Base-by-base conservation (phyloP, 2,113 vertebrate species). In the Tachysurus fulvidraco region DNA sequence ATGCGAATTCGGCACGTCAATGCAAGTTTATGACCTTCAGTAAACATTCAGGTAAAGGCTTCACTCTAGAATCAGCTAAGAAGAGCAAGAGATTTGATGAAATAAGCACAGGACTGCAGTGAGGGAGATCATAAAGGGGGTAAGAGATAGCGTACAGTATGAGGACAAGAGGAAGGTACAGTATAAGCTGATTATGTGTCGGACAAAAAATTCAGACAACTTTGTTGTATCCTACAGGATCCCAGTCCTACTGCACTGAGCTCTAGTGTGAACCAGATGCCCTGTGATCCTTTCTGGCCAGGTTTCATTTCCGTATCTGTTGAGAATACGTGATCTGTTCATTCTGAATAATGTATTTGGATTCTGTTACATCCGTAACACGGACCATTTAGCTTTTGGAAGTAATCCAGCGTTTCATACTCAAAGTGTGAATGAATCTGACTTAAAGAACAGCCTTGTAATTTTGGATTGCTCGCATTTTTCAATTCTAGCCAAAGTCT, bases 21-120 rank as follows among this genome's bases (percentile, higher is more conserved):
- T 57, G 55, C 55, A 13, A 82, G 87, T 54, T 86, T 80, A 50
- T 91, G 92, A 92, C 92, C 93, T 36, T 8, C 91, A 91, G 92
- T 92, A 93, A 92, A 85, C 85, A 69, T 55, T 59, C 46, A 60
- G 65, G 87, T 11, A 84, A 28, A 86, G 64, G 65, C 57, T 62
- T 79, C 81, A 16, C 74, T 85, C 76, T 74, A 86, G 65, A 84
- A 55, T 52, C 50, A 60, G 25, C 65, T 88, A 76, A 60, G 46
- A 76, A 36, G 4, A 81, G 62, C 71, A 83, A n/a, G 12, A 21
- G 60, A 54, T 6, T 36, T 54, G 25, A 59, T 79, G 52, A 11
- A 55, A 80, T 23, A 80, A 80, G 2, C 19, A 41, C 21, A 41
- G 21, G 19, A 41, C 9, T 60, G 36, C 28, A 30, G 16, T 36